Base-by-base conservation (phyloP, 2,797 vertebrate species). In the Gila robusta region DNA sequence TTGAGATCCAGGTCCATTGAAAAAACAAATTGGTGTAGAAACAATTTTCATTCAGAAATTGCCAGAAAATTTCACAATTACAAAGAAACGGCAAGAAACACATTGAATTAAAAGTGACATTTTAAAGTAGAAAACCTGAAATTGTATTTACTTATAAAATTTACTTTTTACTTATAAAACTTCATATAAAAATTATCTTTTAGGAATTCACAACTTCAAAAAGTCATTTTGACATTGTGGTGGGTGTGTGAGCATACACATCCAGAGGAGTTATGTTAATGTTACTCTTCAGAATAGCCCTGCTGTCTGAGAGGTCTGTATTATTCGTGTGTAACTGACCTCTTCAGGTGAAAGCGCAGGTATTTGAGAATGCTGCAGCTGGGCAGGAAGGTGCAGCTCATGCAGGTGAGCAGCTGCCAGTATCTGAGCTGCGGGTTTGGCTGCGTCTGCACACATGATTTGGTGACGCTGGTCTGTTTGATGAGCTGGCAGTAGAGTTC, bases 341-440 rank as follows among this genome's bases (percentile, higher is more conserved):
- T 97, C 89, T 97, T 97, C 84, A 99, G 93, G 93, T 99, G 98
- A 91, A 98, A 97, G 86, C 91, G 94, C 89, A 99, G 95, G 92
- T 98, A 98, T 86, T 95, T 96, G 86, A 98, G 96, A 37, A 99
- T 93, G 0, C 91, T 91, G 70, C 92, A 90, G 86, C 97, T 96
- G 1, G 98, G 98, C 89, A 97, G 93, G 93, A 98, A 99, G 88
- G 97, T 98, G 94, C 97, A 98, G 93, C 98, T 98, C 97, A 98
- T 98, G 91, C 98, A 99, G 88, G 97, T 98, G 89, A 99, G 97
- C 11, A 99, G 97, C 94, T 99, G 98, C 98, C 98, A 99, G 94
- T 98, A 98, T 89, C 97, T 96, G 87, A 99, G 95, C 94, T 96
- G 93, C 0, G 96, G 95, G 1, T 96, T 95, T 5, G 94, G 96